phyloP scores from a whole-genome alignment of 2,888 invertebrate genomes.

The Chymomyza amoena region DNA sequence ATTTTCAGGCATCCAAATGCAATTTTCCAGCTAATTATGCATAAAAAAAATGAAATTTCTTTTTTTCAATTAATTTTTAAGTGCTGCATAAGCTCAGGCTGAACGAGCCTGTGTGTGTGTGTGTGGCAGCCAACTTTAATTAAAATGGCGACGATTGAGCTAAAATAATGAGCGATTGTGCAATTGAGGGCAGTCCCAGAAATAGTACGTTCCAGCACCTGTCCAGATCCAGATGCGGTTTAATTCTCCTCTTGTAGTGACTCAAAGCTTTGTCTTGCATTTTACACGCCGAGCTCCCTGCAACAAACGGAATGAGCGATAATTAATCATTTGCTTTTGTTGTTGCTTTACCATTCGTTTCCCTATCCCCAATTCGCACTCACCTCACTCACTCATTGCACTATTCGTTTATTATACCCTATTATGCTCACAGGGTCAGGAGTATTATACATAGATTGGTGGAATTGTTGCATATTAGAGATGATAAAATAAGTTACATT shows the following conservation, averaged over 20 bases:
- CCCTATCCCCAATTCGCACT: neutral
- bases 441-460: too few relatives aligned
- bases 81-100: neutral
- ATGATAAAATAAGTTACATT: too few relatives aligned
- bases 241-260: neutral
- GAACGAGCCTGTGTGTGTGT: constrained; percentile 19
- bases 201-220: constrained; percentile 2
- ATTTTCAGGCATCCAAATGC: constrained; percentile 59
- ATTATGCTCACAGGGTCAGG: too few relatives aligned
- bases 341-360: neutral
- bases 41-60: constrained; percentile 1
- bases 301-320: constrained; percentile 48
- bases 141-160: constrained; percentile 39
- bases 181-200: constrained; percentile 10
- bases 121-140: constrained; percentile 63
- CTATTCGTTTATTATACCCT: neutral
- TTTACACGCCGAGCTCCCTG: constrained; percentile 16
- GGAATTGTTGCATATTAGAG: too few relatives aligned
- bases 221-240: neutral
- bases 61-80: neutral
- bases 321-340: constrained; percentile 64
- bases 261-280: constrained; percentile 48
- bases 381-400: neutral
- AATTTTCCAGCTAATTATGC: constrained; percentile 49
- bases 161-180: constrained; percentile 34